Evolutionary conservation across 2,888 invertebrate genomes (phyloP), one percentile per base, ranked within the genome.

Genomic region (Odontocerum albicorne): DNA sequence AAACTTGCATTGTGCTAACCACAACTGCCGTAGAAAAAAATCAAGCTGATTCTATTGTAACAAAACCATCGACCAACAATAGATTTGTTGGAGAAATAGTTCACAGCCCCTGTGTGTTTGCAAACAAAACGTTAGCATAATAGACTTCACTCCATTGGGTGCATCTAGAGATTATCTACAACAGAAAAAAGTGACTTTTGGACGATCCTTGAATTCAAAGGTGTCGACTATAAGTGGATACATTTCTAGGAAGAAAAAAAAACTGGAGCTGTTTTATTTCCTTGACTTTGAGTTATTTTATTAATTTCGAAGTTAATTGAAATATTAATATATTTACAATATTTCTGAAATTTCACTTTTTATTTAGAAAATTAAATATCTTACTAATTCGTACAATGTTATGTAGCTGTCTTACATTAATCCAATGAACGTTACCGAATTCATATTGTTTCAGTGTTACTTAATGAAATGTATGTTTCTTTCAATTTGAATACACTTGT

Each of bases 81-180:
- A 20, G 50, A 45, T 49, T 59, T 59, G 55, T 57, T 35, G 42
- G 44, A 21, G 22, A 49, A 54, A 54, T 54, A 51, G 55, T 55
- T 59, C 49, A 59, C 59, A 59, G 59, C 59, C 59, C 59, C 52
- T 59, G 31, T 40, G 55, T 59, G 59, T 59, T 59, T 55, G 59
- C 55, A 59, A 59, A 59, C 59, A 55, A 51, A 47, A 49, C 47
- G 19, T 17, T 20, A 33, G 31, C 35, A 43, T 59, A 59, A 59
- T 59, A 53, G 55, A 59, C 55, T 55, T 35, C 49, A 49, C 40
- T 27, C 55, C 49, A 56, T 59, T 59, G 59, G 53, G 52, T 54
- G 38, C 44, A 33, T 56, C 42, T 42, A 47, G 21, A 51, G 51
- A 56, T 56, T 56, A 46, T 56, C 46, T 45, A 46, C 20, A 47